Evolutionary conservation across 1,140 invertebrate species (phyloP).

Genomic region (Phortica variegata): DNA sequence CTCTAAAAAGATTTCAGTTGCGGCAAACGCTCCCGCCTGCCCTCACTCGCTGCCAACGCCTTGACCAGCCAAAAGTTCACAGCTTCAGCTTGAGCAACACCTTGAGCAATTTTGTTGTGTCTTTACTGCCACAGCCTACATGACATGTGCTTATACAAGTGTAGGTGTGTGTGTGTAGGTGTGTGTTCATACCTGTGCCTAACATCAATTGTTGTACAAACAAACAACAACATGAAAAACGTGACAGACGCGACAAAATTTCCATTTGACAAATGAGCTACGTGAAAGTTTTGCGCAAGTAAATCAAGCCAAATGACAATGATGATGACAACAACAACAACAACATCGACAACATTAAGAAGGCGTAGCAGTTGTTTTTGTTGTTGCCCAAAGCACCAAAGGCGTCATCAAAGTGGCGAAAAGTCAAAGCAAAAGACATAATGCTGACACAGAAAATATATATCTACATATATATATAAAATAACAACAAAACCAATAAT

Average conservation of each 20-base stretch:
- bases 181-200: too few species aligned
- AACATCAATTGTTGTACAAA: too few species aligned
- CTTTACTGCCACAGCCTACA: too few species aligned
- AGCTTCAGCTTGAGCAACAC: slow-evolving; percentile 18
- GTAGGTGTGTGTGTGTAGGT: too few species aligned
- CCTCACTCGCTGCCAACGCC: slow-evolving; percentile 16
- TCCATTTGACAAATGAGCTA: slow-evolving; percentile 41
- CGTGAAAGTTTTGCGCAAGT: slow-evolving; percentile 39
- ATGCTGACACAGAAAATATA: too few species aligned
- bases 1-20: neutral
- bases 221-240: slow-evolving; percentile 13
- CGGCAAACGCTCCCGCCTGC: neutral
- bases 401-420: neutral
- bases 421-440: neutral
- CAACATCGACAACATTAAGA: too few species aligned
- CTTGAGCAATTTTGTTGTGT: too few species aligned
- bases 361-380: neutral
- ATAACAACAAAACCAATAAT: neutral
- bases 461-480: too few species aligned
- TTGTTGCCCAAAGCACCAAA: neutral
- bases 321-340: neutral
- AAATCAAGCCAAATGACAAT: slow-evolving; percentile 18
- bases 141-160: too few species aligned
- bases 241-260: neutral
- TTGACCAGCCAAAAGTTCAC: slow-evolving; percentile 11